Base-by-base conservation (phyloP, 2,797 vertebrate species). In the Emys orbicularis region DNA sequence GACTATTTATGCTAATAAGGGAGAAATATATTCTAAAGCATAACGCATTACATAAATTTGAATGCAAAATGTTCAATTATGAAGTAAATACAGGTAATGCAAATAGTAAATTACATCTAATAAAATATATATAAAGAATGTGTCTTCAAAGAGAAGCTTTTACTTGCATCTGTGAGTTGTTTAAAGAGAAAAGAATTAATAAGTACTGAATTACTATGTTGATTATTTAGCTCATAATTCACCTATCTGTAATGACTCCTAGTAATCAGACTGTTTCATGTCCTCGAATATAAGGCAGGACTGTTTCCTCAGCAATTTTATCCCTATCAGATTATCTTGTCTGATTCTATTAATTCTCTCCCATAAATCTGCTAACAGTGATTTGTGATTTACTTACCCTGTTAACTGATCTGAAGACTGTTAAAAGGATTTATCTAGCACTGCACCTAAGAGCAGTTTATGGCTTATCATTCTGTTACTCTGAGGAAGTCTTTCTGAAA, bases 1-100 rank as follows among this genome's bases (percentile, higher is more conserved):
- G 98, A 98, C 98, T 98, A 97, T 98, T 98, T 98, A 98, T 98
- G 98, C 98, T 98, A 98, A 98, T 98, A 97, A 96, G 97, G 97
- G 94, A 98, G 98, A 98, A 98, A 98, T 98, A 98, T 97, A 98
- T 98, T 98, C 98, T 98, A 97, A 90, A 94, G 97, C 98, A 97
- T 98, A 98, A 98, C 97, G 96, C 97, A 97, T 98, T 98, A 98
- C 98, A 98, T 98, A 98, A 98, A 98, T 98, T 98, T 98, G 98
- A 98, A 98, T 98, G 98, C 93, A 98, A 98, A 98, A 98, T 98
- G 97, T 98, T 98, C 98, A 98, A 98, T 98, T 98, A 98, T 97
- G 97, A 98, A 97, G 98, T 98, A 98, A 98, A 98, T 98, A 98
- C 98, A 98, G 98, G 98, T 98, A 98, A 98, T 97, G 97, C 97